Conservation (phyloP, 2,113 vertebrate species). For the Melozone crissalis region DNA sequence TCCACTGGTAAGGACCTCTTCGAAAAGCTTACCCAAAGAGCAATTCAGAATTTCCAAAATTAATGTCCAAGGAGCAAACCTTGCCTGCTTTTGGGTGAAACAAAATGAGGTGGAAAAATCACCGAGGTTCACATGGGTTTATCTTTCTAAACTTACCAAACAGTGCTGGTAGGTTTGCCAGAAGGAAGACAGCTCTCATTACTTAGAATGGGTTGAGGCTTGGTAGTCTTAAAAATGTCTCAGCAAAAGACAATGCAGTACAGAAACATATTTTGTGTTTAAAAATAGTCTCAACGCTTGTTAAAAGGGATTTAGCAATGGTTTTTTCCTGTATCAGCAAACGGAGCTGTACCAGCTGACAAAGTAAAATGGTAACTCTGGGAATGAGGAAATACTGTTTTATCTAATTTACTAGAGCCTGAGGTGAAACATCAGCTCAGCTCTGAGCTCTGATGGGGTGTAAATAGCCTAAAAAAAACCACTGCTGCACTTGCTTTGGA, state of each 20-base stretch:
- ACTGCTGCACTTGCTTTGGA: neutral
- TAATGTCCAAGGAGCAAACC: neutral
- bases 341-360: neutral
- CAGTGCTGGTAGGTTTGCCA: neutral
- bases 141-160: neutral
- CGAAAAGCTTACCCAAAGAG: neutral
- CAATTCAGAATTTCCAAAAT: neutral
- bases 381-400: neutral
- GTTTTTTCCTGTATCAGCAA: neutral
- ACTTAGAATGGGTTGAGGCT: neutral
- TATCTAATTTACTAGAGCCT: neutral
- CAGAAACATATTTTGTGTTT: neutral
- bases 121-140: neutral
- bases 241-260: neutral
- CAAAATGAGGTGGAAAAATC: neutral
- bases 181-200: neutral
- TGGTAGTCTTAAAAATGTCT: neutral
- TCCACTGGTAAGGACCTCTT: neutral
- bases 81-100: neutral
- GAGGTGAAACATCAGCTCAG: constrained; percentile 5
- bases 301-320: neutral
- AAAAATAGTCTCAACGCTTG: neutral
- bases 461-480: neutral
- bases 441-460: neutral
- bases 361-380: neutral